Percentiles rank a stretch among this genome's conserved stretches.
phyloP scores from a whole-genome alignment of 2,113 vertebrate species.

The Xyliphius kryptos region DNA sequence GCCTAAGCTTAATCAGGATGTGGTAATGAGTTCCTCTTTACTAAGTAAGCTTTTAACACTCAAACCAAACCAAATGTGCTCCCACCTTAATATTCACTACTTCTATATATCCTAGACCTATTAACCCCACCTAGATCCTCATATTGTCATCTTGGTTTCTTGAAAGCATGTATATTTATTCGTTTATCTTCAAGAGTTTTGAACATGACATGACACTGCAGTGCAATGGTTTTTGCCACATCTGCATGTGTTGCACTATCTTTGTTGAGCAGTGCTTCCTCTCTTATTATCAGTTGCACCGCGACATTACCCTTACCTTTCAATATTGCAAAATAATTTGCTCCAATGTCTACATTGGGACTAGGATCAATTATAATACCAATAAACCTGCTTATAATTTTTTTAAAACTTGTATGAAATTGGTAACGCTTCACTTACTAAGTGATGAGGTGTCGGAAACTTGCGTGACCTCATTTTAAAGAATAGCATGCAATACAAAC shows the following conservation, averaged over 20 bases:
- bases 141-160: slow-evolving; percentile 7
- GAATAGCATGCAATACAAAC: not conserved
- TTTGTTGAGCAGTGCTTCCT: slow-evolving; percentile 38
- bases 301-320: not conserved
- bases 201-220: slow-evolving; percentile 9
- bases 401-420: too few relatives aligned
- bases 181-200: not conserved
- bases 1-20: slow-evolving; percentile 38
- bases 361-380: too few relatives aligned
- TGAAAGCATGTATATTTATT: not conserved
- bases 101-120: not conserved
- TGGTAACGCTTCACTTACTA: too few relatives aligned
- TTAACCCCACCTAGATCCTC: not conserved
- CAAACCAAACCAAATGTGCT: not conserved
- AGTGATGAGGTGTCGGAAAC: not conserved
- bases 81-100: not conserved
- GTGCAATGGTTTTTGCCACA: slow-evolving; percentile 31
- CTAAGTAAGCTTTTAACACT: slow-evolving; percentile 7
- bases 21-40: slow-evolving; percentile 29
- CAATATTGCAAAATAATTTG: not conserved
- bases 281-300: slow-evolving; percentile 27
- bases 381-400: too few relatives aligned
- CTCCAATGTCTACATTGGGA: too few relatives aligned
- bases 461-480: not conserved
- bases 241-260: slow-evolving; percentile 39